phyloP scores from a whole-genome alignment of 2,888 invertebrate species.

The Catocala nupta region DNA sequence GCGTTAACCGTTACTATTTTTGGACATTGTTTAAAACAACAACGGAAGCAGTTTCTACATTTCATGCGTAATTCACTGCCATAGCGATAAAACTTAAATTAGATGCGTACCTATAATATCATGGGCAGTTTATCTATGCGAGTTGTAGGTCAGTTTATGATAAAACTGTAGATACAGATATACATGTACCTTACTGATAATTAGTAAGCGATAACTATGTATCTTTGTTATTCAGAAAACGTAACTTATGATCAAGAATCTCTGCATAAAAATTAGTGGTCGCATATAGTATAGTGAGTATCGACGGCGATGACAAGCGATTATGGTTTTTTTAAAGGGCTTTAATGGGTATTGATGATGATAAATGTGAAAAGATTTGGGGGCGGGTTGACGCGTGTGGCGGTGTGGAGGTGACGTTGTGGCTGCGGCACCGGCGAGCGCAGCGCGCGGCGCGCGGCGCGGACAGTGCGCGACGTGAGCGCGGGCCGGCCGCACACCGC shows the following conservation, averaged over 20 bases:
- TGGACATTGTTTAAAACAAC: constrained; percentile 79
- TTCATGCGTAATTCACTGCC: constrained; percentile 45
- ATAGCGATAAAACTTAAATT: constrained; percentile 34
- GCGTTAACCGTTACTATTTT: constrained; percentile 70
- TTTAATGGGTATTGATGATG: constrained; percentile 57
- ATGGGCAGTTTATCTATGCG: constrained; percentile 12
- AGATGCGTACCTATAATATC: constrained; percentile 20
- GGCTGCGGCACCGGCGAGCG: constrained; percentile 49
- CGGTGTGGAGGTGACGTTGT: constrained; percentile 63
- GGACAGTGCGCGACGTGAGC: constrained; percentile 81
- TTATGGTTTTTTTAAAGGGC: constrained; percentile 48
- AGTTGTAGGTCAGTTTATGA: constrained; percentile 38
- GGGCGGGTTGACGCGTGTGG: constrained; percentile 59
- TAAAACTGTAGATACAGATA: constrained; percentile 31
- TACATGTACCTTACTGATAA: constrained; percentile 11
- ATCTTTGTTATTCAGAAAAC: no score
- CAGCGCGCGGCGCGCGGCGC: constrained; percentile 46
- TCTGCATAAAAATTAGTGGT: constrained; percentile 19
- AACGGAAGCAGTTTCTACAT: constrained; percentile 76
- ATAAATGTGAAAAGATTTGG: constrained; percentile 60
- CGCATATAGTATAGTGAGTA: constrained; percentile 16
- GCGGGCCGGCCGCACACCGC: constrained; percentile 77
- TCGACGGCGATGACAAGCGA: constrained; percentile 19
- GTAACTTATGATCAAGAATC: not conserved
- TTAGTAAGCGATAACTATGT: constrained; percentile 7